Percentiles rank a stretch among this genome's conserved stretches.
Evolutionary conservation across 2,113 vertebrate genomes (phyloP).

Genomic region (Pseudopodoces humilis): DNA sequence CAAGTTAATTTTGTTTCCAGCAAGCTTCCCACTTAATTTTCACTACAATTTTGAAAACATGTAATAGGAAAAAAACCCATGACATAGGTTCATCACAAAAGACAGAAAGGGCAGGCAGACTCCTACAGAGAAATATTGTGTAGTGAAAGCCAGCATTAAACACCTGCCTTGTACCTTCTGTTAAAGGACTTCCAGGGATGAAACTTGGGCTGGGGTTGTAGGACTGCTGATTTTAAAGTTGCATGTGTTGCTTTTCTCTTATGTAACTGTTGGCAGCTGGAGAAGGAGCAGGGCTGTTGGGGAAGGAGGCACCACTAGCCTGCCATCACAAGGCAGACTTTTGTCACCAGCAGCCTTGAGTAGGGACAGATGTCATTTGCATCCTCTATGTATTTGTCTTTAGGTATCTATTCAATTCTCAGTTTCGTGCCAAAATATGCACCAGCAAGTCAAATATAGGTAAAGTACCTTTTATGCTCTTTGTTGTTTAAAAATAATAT

Average conservation of each 20-base stretch:
- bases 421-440: constrained; percentile 40
- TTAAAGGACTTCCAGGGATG: neutral
- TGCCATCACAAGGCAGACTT: neutral
- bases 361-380: neutral
- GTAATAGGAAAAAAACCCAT: neutral
- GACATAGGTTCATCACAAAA: neutral
- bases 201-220: neutral
- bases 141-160: neutral
- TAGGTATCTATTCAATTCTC: neutral
- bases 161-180: neutral
- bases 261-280: neutral
- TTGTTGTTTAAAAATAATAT: constrained; percentile 76
- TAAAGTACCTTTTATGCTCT: constrained; percentile 73
- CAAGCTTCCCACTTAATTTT: neutral
- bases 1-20: neutral
- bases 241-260: neutral
- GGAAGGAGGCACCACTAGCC: neutral
- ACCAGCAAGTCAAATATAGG: constrained; percentile 57
- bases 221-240: neutral
- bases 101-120: neutral
- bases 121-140: neutral
- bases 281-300: neutral
- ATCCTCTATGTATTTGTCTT: neutral
- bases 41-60: neutral
- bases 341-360: neutral